A percentile compares a stretch with the other conserved stretches of the same genome.
These are phyloP conservation scores for Holothuria scabra DNA, from an alignment of 53 echinoderm and acorn worm genomes.

Conservation along the genomic window DNA sequence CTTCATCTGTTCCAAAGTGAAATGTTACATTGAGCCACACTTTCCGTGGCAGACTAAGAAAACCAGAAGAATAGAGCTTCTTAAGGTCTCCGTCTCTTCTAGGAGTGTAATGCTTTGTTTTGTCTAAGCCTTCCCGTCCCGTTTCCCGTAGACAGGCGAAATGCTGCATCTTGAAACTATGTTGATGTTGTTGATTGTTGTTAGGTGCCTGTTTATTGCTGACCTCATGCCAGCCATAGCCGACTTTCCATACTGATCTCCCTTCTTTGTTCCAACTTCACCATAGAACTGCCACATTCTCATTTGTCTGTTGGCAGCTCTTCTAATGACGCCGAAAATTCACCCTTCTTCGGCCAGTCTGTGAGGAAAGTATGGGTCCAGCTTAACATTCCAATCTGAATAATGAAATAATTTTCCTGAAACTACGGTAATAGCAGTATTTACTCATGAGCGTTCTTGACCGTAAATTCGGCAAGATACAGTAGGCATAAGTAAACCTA, in stretches of 20 bases:
- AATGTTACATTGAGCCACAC: background rate
- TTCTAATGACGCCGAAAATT: background rate
- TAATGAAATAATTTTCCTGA: too few relatives aligned
- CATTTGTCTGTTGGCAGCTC: background rate
- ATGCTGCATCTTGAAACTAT: background rate
- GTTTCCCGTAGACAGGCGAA: background rate
- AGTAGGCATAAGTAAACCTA: too few relatives aligned
- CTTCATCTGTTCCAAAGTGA: background rate
- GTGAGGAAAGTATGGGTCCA: background rate
- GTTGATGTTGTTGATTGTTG: background rate
- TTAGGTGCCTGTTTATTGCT: background rate
- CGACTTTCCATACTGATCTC: background rate
- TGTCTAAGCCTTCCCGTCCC: constrained; percentile 3
- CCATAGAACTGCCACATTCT: background rate
- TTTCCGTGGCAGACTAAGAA: background rate
- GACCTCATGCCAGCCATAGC: background rate
- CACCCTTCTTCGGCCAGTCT: background rate
- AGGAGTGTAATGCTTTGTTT: background rate
- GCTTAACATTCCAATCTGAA: too few relatives aligned
- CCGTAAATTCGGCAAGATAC: too few relatives aligned
- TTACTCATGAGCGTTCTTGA: too few relatives aligned
- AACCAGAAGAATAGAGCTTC: background rate
- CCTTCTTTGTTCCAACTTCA: background rate
- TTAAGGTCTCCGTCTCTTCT: background rate
- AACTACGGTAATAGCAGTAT: too few relatives aligned